These are phyloP conservation scores for Cyprinella venusta DNA, from an alignment of 2,797 vertebrate species.

Conservation along the genomic window DNA sequence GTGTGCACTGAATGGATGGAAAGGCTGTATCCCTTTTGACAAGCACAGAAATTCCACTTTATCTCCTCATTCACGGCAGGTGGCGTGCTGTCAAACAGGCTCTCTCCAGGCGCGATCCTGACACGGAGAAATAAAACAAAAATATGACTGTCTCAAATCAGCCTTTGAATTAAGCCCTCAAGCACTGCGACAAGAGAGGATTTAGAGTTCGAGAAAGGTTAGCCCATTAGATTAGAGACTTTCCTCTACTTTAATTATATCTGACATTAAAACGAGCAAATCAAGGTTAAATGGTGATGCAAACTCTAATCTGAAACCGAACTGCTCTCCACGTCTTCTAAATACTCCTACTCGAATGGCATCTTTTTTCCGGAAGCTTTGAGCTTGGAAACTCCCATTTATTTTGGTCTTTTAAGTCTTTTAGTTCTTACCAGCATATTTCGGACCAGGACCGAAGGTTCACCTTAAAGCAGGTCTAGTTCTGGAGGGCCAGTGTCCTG, in stretches of 20 bases:
- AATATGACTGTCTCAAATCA: constrained; percentile 54
- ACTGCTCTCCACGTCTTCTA: constrained; percentile 4
- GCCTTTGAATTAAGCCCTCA: constrained; percentile 59
- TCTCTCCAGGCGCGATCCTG: constrained; percentile 81
- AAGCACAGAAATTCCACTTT: constrained; percentile 74
- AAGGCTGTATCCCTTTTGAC: constrained; percentile 64
- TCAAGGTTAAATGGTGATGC: constrained; percentile 56
- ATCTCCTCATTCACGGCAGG: constrained; percentile 55
- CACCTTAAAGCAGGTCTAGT: background rate
- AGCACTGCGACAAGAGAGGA: constrained; percentile 54
- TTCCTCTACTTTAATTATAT: constrained; percentile 38
- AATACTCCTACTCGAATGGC: background rate
- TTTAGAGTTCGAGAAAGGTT: constrained; percentile 63
- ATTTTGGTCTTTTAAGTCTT: background rate
- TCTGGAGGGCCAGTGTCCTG: background rate
- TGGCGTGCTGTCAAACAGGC: constrained; percentile 79
- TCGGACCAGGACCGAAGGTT: background rate
- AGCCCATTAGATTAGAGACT: constrained; percentile 56
- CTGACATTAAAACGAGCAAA: constrained; percentile 47
- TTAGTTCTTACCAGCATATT: background rate
- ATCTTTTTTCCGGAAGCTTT: background rate
- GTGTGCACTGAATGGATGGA: constrained; percentile 44
- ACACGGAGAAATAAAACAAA: constrained; percentile 52
- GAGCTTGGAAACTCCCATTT: background rate
- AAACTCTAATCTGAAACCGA: constrained; percentile 49